Percentiles rank a stretch among this genome's conserved stretches.
Evolutionary conservation across 2,113 vertebrate genomes (phyloP).

Genomic region (Anoura caudifer): DNA sequence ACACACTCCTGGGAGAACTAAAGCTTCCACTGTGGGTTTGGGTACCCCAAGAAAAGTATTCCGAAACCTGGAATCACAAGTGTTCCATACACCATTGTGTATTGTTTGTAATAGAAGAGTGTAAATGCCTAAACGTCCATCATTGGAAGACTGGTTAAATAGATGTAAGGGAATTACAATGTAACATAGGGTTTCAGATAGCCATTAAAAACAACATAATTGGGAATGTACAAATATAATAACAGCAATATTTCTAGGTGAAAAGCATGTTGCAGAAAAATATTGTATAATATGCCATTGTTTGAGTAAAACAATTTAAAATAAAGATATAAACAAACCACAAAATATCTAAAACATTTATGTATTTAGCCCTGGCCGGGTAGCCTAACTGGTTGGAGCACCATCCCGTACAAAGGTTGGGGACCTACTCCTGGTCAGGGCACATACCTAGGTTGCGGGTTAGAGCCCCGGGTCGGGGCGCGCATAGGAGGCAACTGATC

Average conservation of each 20-base stretch:
- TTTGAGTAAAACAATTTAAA: not conserved
- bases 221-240: not conserved
- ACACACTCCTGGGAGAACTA: not conserved
- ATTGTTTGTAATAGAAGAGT: not conserved
- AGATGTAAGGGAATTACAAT: not conserved
- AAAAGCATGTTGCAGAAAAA: not conserved
- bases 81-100: accelerated
- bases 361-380: not conserved
- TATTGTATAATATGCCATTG: not conserved
- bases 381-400: too few relatives aligned
- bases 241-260: not conserved
- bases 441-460: too few relatives aligned
- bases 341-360: not conserved
- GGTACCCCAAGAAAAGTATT: not conserved
- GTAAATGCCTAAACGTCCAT: not conserved
- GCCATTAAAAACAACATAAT: not conserved
- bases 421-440: too few relatives aligned
- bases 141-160: not conserved
- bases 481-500: too few relatives aligned
- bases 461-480: too few relatives aligned
- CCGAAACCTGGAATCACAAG: not conserved
- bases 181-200: not conserved
- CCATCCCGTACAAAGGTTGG: too few relatives aligned
- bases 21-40: not conserved
- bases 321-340: not conserved